phyloP scores from a whole-genome alignment of 2,113 vertebrate species.

The Syngnathus scovelli region DNA sequence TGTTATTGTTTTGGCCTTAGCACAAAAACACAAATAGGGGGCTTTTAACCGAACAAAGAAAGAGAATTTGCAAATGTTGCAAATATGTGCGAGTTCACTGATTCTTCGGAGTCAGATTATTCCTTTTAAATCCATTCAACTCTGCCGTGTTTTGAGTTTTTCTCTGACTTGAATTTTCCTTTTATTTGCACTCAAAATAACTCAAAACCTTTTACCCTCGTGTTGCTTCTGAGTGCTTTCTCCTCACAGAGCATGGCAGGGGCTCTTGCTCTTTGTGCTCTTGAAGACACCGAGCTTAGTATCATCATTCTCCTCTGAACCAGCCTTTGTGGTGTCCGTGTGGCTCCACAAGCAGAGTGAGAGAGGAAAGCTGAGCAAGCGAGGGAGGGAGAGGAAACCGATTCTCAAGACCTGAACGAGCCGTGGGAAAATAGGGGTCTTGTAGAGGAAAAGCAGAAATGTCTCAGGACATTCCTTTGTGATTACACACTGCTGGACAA shows the following conservation, averaged over 20 bases:
- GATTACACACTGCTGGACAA: slow-evolving; percentile 73
- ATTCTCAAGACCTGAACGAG: slow-evolving; percentile 63
- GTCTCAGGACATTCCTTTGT: slow-evolving; percentile 76
- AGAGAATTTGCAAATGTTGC: not conserved
- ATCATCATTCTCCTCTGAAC: slow-evolving; percentile 51
- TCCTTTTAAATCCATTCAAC: slow-evolving; percentile 18
- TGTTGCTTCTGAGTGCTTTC: slow-evolving; percentile 26
- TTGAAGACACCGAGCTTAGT: slow-evolving; percentile 46
- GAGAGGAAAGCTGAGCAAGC: not conserved
- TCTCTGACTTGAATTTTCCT: slow-evolving; percentile 19
- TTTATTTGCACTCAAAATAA: slow-evolving; percentile 35
- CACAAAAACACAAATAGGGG: not conserved
- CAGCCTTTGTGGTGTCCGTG: slow-evolving; percentile 54
- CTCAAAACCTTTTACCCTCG: slow-evolving; percentile 22
- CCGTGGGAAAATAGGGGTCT: slow-evolving; percentile 72
- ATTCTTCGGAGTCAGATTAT: slow-evolving; percentile 4
- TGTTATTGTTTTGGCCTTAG: not conserved
- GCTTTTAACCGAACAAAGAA: not conserved
- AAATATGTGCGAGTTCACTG: not conserved
- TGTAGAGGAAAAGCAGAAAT: slow-evolving; percentile 71
- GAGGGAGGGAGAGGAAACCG: slow-evolving; percentile 47
- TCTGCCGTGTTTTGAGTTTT: slow-evolving; percentile 23
- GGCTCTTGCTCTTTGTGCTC: slow-evolving; percentile 44
- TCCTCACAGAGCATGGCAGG: slow-evolving; percentile 19
- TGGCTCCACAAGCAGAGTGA: slow-evolving; percentile 42